Percentiles rank a stretch among this genome's conserved stretches.
Conservation (phyloP, 1,140 invertebrate species). For the Drosophila erecta region DNA sequence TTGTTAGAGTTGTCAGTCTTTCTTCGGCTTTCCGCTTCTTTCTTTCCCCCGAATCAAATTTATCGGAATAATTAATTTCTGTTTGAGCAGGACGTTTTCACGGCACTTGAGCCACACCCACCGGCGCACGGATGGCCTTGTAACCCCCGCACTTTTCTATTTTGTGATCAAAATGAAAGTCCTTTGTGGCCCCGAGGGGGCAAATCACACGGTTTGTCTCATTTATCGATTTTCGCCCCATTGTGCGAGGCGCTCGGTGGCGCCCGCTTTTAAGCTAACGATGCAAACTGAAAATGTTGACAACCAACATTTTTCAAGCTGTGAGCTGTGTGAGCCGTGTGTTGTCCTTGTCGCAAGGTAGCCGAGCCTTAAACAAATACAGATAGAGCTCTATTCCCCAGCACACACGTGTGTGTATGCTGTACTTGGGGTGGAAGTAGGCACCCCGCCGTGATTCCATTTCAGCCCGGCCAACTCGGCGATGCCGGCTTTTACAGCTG, state of each 20-base stretch:
- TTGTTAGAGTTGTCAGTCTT: slow-evolving; percentile 20
- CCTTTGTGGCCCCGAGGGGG: slow-evolving; percentile 48
- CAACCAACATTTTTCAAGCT: slow-evolving; percentile 84
- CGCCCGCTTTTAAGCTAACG: slow-evolving; percentile 79
- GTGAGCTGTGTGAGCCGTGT: slow-evolving; percentile 52
- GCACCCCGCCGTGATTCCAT: slow-evolving; percentile 75
- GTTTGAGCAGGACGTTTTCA: slow-evolving; percentile 36
- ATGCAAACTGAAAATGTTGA: slow-evolving; percentile 83
- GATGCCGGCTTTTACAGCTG: slow-evolving; percentile 51
- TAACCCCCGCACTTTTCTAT: slow-evolving; percentile 42
- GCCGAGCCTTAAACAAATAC: slow-evolving; percentile 72
- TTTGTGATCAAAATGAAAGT: slow-evolving; percentile 64
- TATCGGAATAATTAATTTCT: slow-evolving; percentile 51
- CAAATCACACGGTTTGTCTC: slow-evolving; percentile 76
- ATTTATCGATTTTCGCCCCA: slow-evolving; percentile 77
- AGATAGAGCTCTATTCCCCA: slow-evolving; percentile 34
- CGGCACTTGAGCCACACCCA: slow-evolving; percentile 37
- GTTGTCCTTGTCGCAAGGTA: slow-evolving; percentile 62
- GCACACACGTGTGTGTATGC: slow-evolving; percentile 9
- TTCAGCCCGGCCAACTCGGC: slow-evolving; percentile 33
- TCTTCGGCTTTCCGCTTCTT: neutral
- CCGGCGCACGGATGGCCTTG: slow-evolving; percentile 31
- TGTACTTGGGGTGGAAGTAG: slow-evolving; percentile 46
- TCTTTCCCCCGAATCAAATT: slow-evolving; percentile 27
- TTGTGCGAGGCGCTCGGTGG: slow-evolving; percentile 49